Evolutionary conservation across 2,113 vertebrate species (phyloP).

Genomic region (Spea multiplicata): DNA sequence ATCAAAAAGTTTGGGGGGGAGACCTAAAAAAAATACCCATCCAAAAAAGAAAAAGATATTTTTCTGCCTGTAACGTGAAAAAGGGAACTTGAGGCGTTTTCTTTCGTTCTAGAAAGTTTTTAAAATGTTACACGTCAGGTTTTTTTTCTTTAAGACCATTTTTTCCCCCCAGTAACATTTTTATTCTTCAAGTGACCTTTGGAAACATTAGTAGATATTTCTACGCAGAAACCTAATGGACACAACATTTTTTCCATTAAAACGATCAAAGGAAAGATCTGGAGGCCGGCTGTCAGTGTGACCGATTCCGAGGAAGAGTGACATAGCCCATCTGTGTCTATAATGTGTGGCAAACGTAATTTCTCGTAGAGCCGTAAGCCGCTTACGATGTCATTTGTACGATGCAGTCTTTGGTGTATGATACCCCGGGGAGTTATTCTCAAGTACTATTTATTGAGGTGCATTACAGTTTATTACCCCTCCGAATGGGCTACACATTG

Average conservation of each 20-base stretch:
- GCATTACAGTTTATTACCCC: slow-evolving; percentile 18
- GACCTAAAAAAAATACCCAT: no score
- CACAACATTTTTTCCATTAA: neutral
- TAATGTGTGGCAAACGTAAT: neutral
- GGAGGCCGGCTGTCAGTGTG: neutral
- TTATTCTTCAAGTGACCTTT: neutral
- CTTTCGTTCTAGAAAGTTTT: no score
- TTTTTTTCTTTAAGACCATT: neutral
- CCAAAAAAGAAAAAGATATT: no score
- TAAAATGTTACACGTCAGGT: no score
- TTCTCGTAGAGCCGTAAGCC: no score
- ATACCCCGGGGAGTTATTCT: neutral
- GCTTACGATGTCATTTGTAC: slow-evolving; percentile 35
- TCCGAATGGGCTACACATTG: slow-evolving; percentile 1
- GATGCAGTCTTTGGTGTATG: slow-evolving; percentile 1
- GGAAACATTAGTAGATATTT: slow-evolving; percentile 1
- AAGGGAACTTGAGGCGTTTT: no score
- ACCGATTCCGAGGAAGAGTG: neutral
- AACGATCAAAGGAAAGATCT: neutral
- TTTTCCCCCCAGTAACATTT: neutral
- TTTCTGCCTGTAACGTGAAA: no score
- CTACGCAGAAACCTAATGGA: neutral
- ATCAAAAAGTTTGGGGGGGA: no score
- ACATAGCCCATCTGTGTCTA: slow-evolving; percentile 34
- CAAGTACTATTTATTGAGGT: slow-evolving; percentile 17